Percentiles rank a stretch among this genome's conserved stretches.
Evolutionary conservation across 2,113 vertebrate species (phyloP).

Genomic region (Pseudorasbora parva): DNA sequence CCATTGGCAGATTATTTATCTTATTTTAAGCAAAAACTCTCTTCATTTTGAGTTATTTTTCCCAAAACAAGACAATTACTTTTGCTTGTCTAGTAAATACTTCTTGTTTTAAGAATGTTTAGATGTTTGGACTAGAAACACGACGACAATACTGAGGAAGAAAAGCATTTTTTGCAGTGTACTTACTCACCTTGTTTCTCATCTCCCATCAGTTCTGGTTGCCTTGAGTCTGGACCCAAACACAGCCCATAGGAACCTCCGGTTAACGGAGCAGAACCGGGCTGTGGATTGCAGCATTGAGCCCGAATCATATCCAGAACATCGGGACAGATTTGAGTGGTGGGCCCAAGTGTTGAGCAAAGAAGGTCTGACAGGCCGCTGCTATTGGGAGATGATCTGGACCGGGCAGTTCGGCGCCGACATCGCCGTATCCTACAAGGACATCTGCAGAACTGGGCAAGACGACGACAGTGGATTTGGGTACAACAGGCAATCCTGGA

Average conservation of each 20-base stretch:
- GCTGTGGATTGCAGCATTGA: neutral
- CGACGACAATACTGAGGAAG: too few species aligned
- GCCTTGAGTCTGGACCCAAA: constrained; percentile 36
- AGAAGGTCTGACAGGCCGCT: constrained; percentile 8
- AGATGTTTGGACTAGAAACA: too few species aligned
- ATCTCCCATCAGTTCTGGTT: constrained; percentile 37
- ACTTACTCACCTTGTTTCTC: too few species aligned
- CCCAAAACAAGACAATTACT: too few species aligned
- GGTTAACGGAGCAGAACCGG: constrained; percentile 8
- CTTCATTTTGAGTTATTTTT: too few species aligned
- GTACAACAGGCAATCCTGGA: constrained; percentile 49
- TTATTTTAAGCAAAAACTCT: too few species aligned
- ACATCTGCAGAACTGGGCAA: constrained; percentile 37
- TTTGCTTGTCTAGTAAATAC: too few species aligned
- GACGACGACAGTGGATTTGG: constrained; percentile 45
- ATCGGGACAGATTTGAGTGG: constrained; percentile 44
- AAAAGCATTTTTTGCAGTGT: too few species aligned
- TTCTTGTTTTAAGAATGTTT: too few species aligned
- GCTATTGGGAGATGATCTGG: constrained; percentile 49
- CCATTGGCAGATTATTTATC: too few species aligned
- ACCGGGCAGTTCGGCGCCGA: constrained; percentile 30
- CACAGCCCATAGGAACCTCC: constrained; percentile 32
- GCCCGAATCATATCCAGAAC: constrained; percentile 21
- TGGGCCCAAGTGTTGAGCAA: constrained; percentile 45
- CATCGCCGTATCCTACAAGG: constrained; percentile 41